phyloP scores from a whole-genome alignment of 2,888 invertebrate species.

The Baccha elongata region DNA sequence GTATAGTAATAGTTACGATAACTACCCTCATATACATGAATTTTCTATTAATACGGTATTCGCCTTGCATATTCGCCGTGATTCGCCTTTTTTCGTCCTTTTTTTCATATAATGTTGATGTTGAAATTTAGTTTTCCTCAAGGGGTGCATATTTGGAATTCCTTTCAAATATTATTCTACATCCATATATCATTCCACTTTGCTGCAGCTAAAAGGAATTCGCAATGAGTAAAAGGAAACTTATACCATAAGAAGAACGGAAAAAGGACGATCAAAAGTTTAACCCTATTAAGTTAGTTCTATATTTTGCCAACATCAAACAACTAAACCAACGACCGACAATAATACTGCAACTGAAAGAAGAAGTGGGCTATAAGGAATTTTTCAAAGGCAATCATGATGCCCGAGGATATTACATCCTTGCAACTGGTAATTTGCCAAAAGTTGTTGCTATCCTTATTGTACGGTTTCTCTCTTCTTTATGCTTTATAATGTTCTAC shows the following conservation, averaged over 20 bases:
- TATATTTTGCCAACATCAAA: background rate
- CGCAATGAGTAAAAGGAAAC: slow-evolving; percentile 3
- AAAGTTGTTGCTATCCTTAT: slow-evolving; percentile 25
- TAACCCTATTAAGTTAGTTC: slow-evolving; percentile 51
- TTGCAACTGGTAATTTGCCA: slow-evolving; percentile 64
- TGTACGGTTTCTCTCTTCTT: background rate
- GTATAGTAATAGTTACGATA: background rate
- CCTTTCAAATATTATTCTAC: slow-evolving; percentile 2
- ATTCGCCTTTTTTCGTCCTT: slow-evolving; percentile 1
- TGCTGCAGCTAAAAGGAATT: background rate
- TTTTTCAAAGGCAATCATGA: slow-evolving; percentile 43
- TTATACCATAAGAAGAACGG: background rate
- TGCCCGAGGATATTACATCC: slow-evolving; percentile 47
- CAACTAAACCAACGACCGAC: slow-evolving; percentile 3
- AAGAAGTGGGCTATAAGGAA: background rate
- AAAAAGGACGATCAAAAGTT: background rate
- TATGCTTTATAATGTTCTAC: slow-evolving; percentile 12
- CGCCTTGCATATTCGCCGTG: slow-evolving; percentile 5
- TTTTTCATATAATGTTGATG: slow-evolving; percentile 4
- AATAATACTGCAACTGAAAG: slow-evolving; percentile 17
- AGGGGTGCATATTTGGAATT: slow-evolving; percentile 27
- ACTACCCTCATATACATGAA: slow-evolving; percentile 30
- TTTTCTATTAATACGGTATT: slow-evolving; percentile 9
- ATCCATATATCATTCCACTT: background rate
- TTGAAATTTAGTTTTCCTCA: background rate